Evolutionary conservation across 2,888 invertebrate genomes (phyloP).

Genomic region (Smittia aterrima): DNA sequence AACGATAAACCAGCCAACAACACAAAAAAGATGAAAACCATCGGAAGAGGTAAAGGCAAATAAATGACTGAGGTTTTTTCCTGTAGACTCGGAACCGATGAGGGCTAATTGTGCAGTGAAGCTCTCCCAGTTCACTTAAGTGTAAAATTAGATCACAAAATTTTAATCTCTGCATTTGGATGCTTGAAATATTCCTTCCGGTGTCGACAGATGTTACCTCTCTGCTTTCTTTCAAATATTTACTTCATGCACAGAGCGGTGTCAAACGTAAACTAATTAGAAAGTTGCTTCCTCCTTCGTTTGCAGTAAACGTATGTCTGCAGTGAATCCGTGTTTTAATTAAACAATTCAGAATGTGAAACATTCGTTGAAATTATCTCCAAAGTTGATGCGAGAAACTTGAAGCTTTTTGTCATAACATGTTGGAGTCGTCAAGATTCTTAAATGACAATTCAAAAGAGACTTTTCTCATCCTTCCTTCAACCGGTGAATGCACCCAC

Average conservation of each 20-base stretch:
- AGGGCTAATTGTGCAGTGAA: conserved; percentile 1
- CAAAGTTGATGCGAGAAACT: too few relatives aligned
- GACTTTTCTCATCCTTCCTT: too few relatives aligned
- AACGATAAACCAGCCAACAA: neutral
- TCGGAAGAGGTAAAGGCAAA: conserved; percentile 12
- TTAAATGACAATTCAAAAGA: too few relatives aligned
- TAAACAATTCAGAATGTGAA: too few relatives aligned
- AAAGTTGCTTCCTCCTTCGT: neutral
- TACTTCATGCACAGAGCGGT: neutral
- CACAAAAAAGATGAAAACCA: neutral
- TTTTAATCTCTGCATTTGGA: neutral
- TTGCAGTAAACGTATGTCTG: neutral
- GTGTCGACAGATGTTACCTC: neutral
- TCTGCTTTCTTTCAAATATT: neutral
- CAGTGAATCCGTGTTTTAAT: neutral
- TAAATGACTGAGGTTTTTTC: neutral
- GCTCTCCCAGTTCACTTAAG: neutral
- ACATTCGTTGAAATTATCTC: too few relatives aligned
- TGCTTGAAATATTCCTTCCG: neutral
- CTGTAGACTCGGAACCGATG: neutral
- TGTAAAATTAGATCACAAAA: neutral
- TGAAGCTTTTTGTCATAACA: too few relatives aligned
- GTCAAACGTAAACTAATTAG: conserved; percentile 16
- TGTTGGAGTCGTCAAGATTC: too few relatives aligned
- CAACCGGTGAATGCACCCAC: too few relatives aligned